phyloP scores from a whole-genome alignment of 2,888 invertebrate species.

The Troides helena region DNA sequence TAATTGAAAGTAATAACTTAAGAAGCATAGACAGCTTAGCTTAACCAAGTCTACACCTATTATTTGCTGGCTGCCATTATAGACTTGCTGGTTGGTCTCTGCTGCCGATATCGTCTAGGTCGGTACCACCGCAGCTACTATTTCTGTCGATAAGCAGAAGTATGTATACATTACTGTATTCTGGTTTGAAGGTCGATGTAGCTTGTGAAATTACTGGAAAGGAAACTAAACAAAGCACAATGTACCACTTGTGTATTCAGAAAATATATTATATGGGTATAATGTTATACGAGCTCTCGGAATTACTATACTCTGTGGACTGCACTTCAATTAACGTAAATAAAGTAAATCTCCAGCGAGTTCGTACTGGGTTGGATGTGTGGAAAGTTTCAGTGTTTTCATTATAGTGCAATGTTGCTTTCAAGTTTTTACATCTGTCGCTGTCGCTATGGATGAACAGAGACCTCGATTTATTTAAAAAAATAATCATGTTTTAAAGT shows the following conservation, averaged over 20 bases:
- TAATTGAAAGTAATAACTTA: too few species aligned
- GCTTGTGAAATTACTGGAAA: neutral
- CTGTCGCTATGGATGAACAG: neutral
- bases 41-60: too few species aligned
- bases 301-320: neutral
- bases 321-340: constrained; percentile 5
- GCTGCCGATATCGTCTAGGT: too few species aligned
- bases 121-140: too few species aligned
- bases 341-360: constrained; percentile 1
- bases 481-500: neutral
- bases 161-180: too few species aligned
- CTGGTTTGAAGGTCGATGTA: too few species aligned
- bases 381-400: neutral
- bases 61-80: too few species aligned
- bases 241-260: neutral
- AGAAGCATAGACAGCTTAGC: too few species aligned
- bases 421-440: neutral
- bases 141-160: too few species aligned
- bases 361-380: neutral
- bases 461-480: neutral
- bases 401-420: neutral
- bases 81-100: too few species aligned
- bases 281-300: neutral
- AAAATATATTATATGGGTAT: neutral
- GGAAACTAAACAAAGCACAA: neutral